Percentiles rank a stretch among this genome's conserved stretches.
phyloP scores from a whole-genome alignment of 2,797 vertebrate species.

The Diglossa cyanea region DNA sequence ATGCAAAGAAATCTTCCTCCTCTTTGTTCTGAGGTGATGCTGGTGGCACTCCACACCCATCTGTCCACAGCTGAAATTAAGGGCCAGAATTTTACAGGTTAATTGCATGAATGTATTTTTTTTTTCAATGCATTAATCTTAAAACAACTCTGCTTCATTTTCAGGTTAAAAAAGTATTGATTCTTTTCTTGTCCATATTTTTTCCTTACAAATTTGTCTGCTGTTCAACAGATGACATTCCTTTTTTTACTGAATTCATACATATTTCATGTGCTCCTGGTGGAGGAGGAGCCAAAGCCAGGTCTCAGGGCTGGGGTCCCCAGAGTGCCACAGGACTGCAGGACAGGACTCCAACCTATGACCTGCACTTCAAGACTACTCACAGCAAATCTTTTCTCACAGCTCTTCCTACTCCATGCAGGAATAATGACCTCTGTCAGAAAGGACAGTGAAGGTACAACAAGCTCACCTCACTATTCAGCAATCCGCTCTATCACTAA shows the following conservation, averaged over 20 bases:
- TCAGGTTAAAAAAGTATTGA: background rate
- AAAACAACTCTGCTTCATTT: background rate
- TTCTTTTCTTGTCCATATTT: background rate
- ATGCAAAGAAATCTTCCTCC: constrained; percentile 90
- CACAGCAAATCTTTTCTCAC: background rate
- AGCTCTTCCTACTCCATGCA: background rate
- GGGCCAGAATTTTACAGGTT: background rate
- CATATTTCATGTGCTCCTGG: background rate
- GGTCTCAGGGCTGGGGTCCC: background rate
- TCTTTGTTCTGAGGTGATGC: constrained; percentile 83
- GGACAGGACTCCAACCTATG: background rate
- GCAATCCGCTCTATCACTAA: background rate
- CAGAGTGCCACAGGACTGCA: background rate
- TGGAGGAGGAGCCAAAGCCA: background rate
- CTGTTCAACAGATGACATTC: background rate
- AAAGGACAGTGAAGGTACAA: background rate
- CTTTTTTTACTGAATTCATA: background rate
- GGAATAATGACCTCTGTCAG: background rate
- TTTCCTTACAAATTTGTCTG: background rate
- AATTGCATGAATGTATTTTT: background rate
- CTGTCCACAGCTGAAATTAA: constrained; percentile 87
- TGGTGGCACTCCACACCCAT: constrained; percentile 72
- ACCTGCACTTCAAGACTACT: background rate
- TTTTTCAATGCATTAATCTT: background rate
- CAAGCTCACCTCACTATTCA: background rate